Base-by-base conservation (phyloP, 1,140 invertebrate genomes). In the Tenebrio molitor region DNA sequence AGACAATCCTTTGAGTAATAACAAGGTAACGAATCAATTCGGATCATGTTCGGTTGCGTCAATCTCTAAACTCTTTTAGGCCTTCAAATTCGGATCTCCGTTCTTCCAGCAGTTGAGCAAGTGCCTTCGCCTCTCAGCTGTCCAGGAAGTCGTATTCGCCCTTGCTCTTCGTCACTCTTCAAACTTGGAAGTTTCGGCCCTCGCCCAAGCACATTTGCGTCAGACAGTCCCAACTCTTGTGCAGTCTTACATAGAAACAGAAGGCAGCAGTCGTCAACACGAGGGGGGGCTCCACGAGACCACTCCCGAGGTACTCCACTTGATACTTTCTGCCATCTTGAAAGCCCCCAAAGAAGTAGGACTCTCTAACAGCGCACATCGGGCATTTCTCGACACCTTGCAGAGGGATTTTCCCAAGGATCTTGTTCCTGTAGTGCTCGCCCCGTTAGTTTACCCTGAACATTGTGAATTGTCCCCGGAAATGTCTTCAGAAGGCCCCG, bases 111-210 rank as follows among this genome's bases (percentile, higher is more conserved):
- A 94, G 79, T 87, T 97, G 65, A 93, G 91, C 83, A 93, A 93
- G 86, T 88, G 93, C 78, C 87, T 97, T 73, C 91, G 91, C 79
- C 89, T 97, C 74, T 92, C 91, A 58, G 87, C 92, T 77, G 91
- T 96, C 10, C 93, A 96, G 85, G 95, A 97, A 87, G 92, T 96
- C 79, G 91, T 93, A 15, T 91, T 97, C 85, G 93, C 93, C 29
- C 87, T 97, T 79, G 91, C 93, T 46, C 85, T 97, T 64, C 88
- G 92, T 36, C 89, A 93, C 82, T 95, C 95, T 0, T 89, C 89
- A 7, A 92, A 91, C 81, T 75, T 87, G 44, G 95, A 97, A 77
- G 89, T 93, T 46, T 85, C 88, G 23, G 85, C 85, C 76, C 87
- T 91, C 76, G 92, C 95, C 17, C 84, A 89, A 69, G 90, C 92